Evolutionary conservation across 2,888 invertebrate species (phyloP).

Genomic region (Anticlea derivata): DNA sequence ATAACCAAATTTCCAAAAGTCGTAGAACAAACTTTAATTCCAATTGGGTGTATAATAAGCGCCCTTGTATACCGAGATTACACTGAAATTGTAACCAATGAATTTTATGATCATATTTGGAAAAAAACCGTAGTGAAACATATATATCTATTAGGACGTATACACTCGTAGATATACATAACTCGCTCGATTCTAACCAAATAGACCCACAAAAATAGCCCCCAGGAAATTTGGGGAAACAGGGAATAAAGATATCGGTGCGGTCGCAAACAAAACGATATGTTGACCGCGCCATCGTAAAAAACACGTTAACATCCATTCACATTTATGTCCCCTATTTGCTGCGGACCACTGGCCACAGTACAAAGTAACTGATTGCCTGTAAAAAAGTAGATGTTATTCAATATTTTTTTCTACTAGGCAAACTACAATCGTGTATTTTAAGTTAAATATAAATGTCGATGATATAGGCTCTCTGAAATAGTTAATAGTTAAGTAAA

Average conservation of each 20-base stretch:
- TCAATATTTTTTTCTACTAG: slow-evolving; percentile 1
- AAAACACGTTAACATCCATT: slow-evolving; percentile 84
- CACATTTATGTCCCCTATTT: slow-evolving; percentile 81
- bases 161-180: too few relatives aligned
- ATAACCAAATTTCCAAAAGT: too few relatives aligned
- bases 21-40: too few relatives aligned
- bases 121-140: too few relatives aligned
- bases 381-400: slow-evolving; percentile 37
- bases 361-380: slow-evolving; percentile 76
- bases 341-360: slow-evolving; percentile 68
- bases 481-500: too few relatives aligned
- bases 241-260: slow-evolving; percentile 73
- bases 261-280: slow-evolving; percentile 80
- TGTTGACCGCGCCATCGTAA: slow-evolving; percentile 77
- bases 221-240: slow-evolving; percentile 61
- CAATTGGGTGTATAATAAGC: too few relatives aligned
- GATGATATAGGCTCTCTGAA: too few relatives aligned
- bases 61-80: too few relatives aligned
- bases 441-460: too few relatives aligned
- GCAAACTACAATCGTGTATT: neutral
- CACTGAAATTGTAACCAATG: too few relatives aligned
- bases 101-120: too few relatives aligned
- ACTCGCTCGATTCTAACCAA: slow-evolving; percentile 16
- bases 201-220: slow-evolving; percentile 46
- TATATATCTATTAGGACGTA: too few relatives aligned